A percentile compares a stretch with the other conserved stretches of the same genome.
phyloP scores from a whole-genome alignment of 2,888 invertebrate genomes.

The Onchidella celtica region DNA sequence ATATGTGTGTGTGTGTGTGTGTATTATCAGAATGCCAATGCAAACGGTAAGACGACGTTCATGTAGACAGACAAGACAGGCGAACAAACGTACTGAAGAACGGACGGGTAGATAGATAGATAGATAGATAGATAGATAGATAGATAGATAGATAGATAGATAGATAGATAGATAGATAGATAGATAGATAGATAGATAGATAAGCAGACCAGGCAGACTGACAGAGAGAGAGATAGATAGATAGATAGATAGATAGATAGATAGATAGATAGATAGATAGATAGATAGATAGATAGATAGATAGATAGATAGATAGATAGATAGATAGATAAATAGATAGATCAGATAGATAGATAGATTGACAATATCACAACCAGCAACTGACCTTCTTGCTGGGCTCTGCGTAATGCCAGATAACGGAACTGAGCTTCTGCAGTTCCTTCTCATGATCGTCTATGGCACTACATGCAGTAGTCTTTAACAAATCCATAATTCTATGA shows the following conservation, averaged over 20 bases:
- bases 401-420: conserved; percentile 9
- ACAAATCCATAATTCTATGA: conserved; percentile 39
- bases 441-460: conserved; percentile 19
- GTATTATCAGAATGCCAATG: too few species aligned
- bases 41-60: too few species aligned
- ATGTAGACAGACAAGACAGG: too few species aligned
- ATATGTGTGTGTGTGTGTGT: too few species aligned
- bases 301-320: not conserved
- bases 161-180: too few species aligned
- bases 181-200: too few species aligned
- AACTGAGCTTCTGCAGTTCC: not conserved
- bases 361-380: not conserved
- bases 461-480: conserved; percentile 15
- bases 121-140: conserved; percentile 1
- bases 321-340: too few species aligned
- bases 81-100: too few species aligned
- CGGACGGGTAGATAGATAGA: not conserved
- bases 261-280: too few species aligned
- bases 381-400: conserved; percentile 6
- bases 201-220: not conserved
- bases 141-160: not conserved
- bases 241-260: too few species aligned
- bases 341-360: too few species aligned
- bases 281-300: not conserved
- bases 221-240: too few species aligned